Percentiles rank a stretch among this genome's conserved stretches.
Conservation (phyloP, 2,113 vertebrate species). For the Butorides virescens region DNA sequence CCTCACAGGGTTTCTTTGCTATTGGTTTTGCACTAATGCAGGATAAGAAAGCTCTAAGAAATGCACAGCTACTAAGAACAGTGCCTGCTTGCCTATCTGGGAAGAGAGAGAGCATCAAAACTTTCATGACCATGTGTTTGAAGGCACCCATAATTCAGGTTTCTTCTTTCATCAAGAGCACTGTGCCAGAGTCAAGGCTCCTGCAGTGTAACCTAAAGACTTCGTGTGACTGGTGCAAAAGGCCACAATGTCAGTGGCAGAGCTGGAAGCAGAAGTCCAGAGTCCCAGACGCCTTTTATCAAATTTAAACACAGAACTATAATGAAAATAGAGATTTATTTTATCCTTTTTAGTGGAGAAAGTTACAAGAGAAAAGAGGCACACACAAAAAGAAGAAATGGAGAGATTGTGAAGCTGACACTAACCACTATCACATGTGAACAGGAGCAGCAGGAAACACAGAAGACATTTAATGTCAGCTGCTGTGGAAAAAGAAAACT, state of each 20-base stretch:
- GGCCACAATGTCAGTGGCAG: neutral
- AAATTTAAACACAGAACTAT: neutral
- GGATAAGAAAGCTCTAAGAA: neutral
- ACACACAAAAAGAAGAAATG: neutral
- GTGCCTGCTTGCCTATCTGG: neutral
- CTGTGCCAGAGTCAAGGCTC: neutral
- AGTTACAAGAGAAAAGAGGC: neutral
- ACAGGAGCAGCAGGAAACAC: slow-evolving; percentile 35
- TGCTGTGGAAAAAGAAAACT: slow-evolving; percentile 55
- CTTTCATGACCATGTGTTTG: neutral
- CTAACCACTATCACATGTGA: neutral
- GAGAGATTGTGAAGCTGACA: neutral
- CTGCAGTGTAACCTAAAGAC: neutral
- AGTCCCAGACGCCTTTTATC: neutral
- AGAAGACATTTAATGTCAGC: slow-evolving; percentile 54
- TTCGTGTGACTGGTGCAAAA: neutral
- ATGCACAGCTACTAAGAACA: neutral
- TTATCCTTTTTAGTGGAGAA: neutral
- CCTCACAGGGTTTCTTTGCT: neutral
- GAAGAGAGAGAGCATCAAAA: neutral
- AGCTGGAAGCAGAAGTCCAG: neutral
- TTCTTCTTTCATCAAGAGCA: neutral
- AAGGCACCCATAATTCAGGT: neutral
- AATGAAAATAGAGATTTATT: neutral
- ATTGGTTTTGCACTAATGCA: neutral